Evolutionary conservation across 2,113 vertebrate species (phyloP), one percentile per base, ranked within the genome.

Genomic region (Corynorhinus townsendii): DNA sequence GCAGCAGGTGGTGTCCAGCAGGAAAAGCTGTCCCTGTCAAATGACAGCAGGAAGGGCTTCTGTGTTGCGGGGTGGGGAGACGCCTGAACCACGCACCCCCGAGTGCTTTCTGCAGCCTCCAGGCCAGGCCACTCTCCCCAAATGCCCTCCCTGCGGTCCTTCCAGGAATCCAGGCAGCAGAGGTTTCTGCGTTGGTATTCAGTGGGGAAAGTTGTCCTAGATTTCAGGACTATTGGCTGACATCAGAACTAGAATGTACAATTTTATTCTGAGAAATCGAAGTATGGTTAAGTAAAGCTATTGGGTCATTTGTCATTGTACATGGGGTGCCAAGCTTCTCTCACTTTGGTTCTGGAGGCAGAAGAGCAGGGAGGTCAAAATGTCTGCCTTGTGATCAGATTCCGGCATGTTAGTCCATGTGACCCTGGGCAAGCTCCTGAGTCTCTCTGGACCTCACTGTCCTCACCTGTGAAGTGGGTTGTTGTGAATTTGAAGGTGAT

Each of bases 51-150:
- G 28, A 52, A 40, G 72, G 17, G 47, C 59, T 17, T 33, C 49
- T 11, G 8, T 0, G 7, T 30, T 14, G 3, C 14, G 24, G 20
- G 11, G 11, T 35, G 1, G 30, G 43, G 2, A 30, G 3, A 9
- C 7, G 0, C 30, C 30, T 3, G 24, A 62, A 11, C 3, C 16
- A 3, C 2, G 4, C 19, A 8, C 11, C 5, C 33, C 47, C 0
- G 5, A 75, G 47, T 45, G 59, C 45, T 38, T 43, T 52, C 35
- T 54, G 86, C 52, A 40, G 28, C 30, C 10, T 84, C 30, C 3
- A 5, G 30, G 19, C 62, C 49, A 40, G 7, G 7, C 7, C 11
- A 26, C 62, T 56, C 35, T 45, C 22, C 11, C 56, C 77, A 82
- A 22, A 38, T 6, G 17, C 49, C 62, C 40, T 47, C 33, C 64